A percentile compares a stretch with the other conserved stretches of the same genome.
These are phyloP conservation scores for Halcyon leucocephala DNA, from an alignment of 2,797 vertebrate species.

Conservation along the genomic window DNA sequence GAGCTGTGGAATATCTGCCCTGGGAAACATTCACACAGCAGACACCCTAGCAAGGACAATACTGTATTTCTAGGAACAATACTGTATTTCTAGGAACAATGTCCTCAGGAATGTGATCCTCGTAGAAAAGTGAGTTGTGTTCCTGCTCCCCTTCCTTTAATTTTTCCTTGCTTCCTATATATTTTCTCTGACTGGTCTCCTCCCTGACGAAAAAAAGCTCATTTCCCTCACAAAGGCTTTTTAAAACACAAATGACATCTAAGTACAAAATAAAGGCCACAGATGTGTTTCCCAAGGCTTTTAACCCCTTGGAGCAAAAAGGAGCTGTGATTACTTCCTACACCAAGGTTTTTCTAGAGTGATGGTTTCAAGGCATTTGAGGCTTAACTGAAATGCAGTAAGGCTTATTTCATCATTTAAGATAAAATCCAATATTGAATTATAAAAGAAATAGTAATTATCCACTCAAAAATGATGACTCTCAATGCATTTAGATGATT, in stretches of 20 bases:
- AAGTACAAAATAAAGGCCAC: neutral
- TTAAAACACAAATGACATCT: neutral
- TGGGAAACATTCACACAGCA: neutral
- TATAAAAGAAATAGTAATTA: neutral
- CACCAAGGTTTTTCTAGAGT: neutral
- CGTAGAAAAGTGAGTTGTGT: neutral
- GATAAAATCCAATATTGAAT: neutral
- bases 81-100: neutral
- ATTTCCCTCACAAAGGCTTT: neutral
- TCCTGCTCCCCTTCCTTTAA: neutral
- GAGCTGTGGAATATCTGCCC: neutral
- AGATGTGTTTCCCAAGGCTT: neutral
- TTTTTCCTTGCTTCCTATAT: neutral
- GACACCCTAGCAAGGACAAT: fast-evolving
- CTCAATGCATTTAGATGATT: neutral
- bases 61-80: too few species aligned
- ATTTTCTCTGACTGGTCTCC: neutral
- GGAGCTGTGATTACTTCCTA: neutral
- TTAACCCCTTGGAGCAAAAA: neutral
- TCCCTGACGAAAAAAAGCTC: neutral
- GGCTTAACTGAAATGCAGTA: neutral
- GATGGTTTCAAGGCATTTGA: neutral
- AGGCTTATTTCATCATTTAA: neutral
- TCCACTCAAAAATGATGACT: neutral
- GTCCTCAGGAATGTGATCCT: neutral